Base-by-base conservation (phyloP, 2,113 vertebrate genomes). In the Oplegnathus fasciatus region DNA sequence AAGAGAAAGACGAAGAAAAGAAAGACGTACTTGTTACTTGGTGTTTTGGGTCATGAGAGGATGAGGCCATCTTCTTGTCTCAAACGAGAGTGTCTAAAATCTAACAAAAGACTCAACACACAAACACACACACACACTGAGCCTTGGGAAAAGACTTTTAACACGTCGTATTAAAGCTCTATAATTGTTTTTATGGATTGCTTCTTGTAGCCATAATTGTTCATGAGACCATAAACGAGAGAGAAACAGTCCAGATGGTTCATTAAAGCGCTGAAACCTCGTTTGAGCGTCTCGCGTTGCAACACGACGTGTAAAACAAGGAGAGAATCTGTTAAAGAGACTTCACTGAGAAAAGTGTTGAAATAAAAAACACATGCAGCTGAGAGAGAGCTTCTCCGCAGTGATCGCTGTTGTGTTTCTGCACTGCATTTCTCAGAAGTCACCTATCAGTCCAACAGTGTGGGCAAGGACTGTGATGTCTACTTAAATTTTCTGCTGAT, bases 151-250 rank as follows among this genome's bases (percentile, higher is more conserved):
- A 61, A 70, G 68, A 65, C 54, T 86, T n/a, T 74, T 70, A 82
- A 85, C 84, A 60, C 55, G 0, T 62, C 37, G 48, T 61, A 57
- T 86, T 91, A 86, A 86, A 90, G 75, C 67, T 32, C 76, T 83
- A 54, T 84, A 83, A 88, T 85, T 42, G 64, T 81, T 88, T 87
- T 87, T 87, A 87, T 87, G 65, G 90, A 81, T 70, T 71, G 67
- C 85, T 80, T 71, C 86, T 84, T 87, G 78, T 54, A 86, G 82
- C 86, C 79, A 68, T 80, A 90, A 90, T 82, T 70, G 84, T 87
- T 90, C 79, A 80, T 58, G 62, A 77, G 74, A 65, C 88, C 66
- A 86, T 90, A 88, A 92, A 91, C 54, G 54, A 80, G 64, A 20
- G 75, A 71, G 75, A 70, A 64, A 32, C 54, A 0, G 80, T 62